Conservation (phyloP, 2,113 vertebrate genomes). For the Lampris megalopsis region DNA sequence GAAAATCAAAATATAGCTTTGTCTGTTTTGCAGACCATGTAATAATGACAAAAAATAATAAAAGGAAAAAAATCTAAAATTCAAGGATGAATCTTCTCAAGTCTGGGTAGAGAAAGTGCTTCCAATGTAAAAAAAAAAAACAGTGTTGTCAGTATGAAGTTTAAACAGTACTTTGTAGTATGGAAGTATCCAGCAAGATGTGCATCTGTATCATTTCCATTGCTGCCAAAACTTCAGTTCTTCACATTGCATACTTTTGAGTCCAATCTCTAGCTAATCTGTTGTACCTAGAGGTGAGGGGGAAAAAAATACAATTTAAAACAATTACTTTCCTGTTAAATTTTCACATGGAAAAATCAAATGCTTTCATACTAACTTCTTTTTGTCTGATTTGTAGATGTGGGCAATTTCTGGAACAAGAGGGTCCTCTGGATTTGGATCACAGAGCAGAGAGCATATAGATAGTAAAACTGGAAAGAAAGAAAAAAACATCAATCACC, state of each 20-base stretch:
- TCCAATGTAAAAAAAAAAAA: conserved; percentile 60
- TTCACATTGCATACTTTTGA: conserved; percentile 97
- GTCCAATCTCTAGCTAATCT: conserved; percentile 96
- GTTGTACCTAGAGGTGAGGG: conserved; percentile 90
- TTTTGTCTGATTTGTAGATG: conserved; percentile 96
- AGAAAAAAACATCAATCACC: conserved; percentile 1
- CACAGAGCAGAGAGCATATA: conserved; percentile 97
- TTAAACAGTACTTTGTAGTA: conserved; percentile 81
- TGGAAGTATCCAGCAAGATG: conserved; percentile 55
- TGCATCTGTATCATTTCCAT: conserved; percentile 37
- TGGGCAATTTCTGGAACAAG: conserved; percentile 96
- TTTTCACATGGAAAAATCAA: not conserved
- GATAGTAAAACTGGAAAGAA: conserved; percentile 90
- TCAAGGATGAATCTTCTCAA: conserved; percentile 47
- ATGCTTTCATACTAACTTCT: conserved; percentile 86
- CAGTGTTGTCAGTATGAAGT: conserved; percentile 64
- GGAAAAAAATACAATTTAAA: conserved; percentile 10
- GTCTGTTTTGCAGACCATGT: conserved; percentile 40
- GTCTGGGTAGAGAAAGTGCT: conserved; percentile 70
- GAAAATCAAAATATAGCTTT: conserved; percentile 10
- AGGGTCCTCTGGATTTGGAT: conserved; percentile 96
- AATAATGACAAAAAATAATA: conserved; percentile 54
- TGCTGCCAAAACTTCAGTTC: conserved; percentile 78
- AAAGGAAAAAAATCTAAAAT: conserved; percentile 37
- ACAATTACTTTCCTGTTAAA: not conserved